Conservation (phyloP, 2,113 vertebrate genomes). For the Phocoena sinus region DNA sequence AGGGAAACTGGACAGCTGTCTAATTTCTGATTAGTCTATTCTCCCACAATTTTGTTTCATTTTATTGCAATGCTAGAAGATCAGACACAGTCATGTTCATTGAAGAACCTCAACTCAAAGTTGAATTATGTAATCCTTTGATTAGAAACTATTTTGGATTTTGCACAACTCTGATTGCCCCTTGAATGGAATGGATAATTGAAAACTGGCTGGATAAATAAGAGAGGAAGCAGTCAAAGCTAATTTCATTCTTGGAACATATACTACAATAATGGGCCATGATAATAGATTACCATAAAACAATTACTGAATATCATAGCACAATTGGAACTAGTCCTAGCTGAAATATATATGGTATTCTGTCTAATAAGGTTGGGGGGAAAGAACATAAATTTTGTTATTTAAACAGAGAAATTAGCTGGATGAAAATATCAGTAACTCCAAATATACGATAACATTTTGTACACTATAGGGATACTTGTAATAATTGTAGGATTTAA, state of each 20-base stretch:
- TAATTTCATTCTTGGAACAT: constrained; percentile 65
- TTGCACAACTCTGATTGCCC: neutral
- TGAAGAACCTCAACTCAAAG: constrained; percentile 37
- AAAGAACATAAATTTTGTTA: neutral
- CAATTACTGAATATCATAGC: constrained; percentile 25
- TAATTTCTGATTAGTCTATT: constrained; percentile 1
- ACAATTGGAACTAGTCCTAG: constrained; percentile 5
- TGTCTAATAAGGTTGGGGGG: neutral
- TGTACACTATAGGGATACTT: neutral
- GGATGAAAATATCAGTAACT: constrained; percentile 27
- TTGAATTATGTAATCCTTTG: constrained; percentile 32
- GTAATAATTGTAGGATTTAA: neutral
- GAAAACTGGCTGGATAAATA: constrained; percentile 55
- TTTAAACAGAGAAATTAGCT: constrained; percentile 21
- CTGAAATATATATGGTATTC: constrained; percentile 32
- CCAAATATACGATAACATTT: neutral
- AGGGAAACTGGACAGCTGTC: neutral
- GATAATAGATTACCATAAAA: constrained; percentile 46
- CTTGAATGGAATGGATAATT: constrained; percentile 46
- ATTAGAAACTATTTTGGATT: constrained; percentile 9
- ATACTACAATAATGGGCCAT: constrained; percentile 35
- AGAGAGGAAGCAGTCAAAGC: constrained; percentile 50
- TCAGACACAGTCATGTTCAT: neutral
- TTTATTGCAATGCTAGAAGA: neutral
- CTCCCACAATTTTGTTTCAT: neutral